Conservation (phyloP, 92 coral and sea anemone species). For the Virgularia gustaviana region DNA sequence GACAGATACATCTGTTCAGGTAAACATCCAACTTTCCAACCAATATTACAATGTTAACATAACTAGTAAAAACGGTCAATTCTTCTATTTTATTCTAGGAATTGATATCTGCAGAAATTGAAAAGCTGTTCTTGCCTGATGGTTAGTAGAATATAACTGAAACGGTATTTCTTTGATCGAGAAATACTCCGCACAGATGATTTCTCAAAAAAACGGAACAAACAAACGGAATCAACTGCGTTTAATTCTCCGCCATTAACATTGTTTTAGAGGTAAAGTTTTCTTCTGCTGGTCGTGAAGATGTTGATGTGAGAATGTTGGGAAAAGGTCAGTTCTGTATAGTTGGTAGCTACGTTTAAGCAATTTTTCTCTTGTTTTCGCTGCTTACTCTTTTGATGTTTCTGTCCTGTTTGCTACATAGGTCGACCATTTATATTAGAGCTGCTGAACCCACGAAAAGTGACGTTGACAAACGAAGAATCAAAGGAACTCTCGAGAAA, state of each 20-base stretch:
- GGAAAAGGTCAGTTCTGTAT: constrained; percentile 63
- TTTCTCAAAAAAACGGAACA: no score
- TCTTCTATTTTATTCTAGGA: constrained; percentile 50
- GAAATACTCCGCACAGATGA: no score
- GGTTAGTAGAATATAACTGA: constrained; percentile 43
- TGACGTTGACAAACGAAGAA: constrained; percentile 50
- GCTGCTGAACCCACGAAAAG: constrained; percentile 73
- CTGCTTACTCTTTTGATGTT: constrained; percentile 15
- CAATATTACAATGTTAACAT: neutral
- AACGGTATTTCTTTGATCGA: no score
- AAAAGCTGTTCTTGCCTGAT: constrained; percentile 56
- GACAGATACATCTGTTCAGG: constrained; percentile 89
- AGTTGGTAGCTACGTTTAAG: no score
- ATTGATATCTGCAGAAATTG: constrained; percentile 63
- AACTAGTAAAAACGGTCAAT: neutral
- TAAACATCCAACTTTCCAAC: constrained; percentile 10
- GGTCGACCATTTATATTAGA: constrained; percentile 95
- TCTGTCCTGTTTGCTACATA: constrained; percentile 12
- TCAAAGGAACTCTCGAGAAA: constrained; percentile 56
- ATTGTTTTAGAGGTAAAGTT: constrained; percentile 68
- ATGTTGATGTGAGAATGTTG: constrained; percentile 88
- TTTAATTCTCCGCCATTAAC: no score
- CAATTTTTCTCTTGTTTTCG: constrained; percentile 1
- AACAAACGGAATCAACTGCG: no score
- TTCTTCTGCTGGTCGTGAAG: constrained; percentile 95